Evolutionary conservation across 2,113 vertebrate genomes (phyloP), one percentile per base, ranked within the genome.

Genomic region (Accipiter virgatus): DNA sequence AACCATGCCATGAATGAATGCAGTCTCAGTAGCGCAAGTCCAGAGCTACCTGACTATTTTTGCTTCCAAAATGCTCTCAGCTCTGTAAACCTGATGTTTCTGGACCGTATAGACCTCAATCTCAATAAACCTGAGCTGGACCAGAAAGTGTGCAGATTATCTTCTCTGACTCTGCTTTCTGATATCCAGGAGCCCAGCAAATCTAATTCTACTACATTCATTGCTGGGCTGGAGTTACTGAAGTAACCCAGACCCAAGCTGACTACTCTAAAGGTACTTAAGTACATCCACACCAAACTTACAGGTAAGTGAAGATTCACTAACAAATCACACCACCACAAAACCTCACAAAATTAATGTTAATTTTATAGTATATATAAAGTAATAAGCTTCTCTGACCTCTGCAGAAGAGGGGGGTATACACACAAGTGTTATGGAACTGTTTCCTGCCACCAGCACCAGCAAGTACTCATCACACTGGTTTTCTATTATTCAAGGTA

Each of bases 51-150:
- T 2, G 10, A 89, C 29, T 66, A 29, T 38, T 72, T 72, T 78
- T 38, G 22, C 42, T 85, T 74, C 45, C 7, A 23, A 11, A 36
- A 53, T 0, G 1, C 10, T 16, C 21, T 62, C 71, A 66, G 56
- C 15, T 55, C 38, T 34, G 14, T 71, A 82, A 88, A 72, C 6
- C 8, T 1, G 2, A 21, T 17, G 38, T n/a, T 83, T 66, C 43
- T 55, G 42, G 31, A 53, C 43, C 2, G 1, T 9, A 43, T 0
- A 34, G 29, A 61, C 20, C 67, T 36, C 40, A 71, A 59, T 47
- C 8, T 50, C 66, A 50, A 8, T 0, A 62, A 61, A 59, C 16
- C 10, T 1, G 2, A 67, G 22, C 50, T 42, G n/a, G 47, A 55
- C n/a, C 66, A 81, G 25, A 67, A 67, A 22, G 42, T 13, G 25